Percentiles rank a stretch among this genome's conserved stretches.
phyloP scores from a whole-genome alignment of 2,888 invertebrate genomes.

The Sesia apiformis region DNA sequence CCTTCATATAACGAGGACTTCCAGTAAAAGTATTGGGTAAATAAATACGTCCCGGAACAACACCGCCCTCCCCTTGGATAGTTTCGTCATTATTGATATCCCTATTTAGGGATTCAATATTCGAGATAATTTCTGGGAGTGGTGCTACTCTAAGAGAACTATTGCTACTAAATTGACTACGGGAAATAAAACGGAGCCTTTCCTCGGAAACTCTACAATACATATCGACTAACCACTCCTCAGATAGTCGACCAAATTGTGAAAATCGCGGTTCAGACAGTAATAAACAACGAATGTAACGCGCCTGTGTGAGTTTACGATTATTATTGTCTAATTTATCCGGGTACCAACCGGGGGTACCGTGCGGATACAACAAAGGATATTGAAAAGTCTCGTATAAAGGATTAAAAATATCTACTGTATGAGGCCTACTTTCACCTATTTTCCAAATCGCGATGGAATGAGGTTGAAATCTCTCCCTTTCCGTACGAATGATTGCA shows the following conservation, averaged over 20 bases:
- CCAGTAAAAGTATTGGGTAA: conserved; percentile 6
- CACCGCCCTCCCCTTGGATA: conserved; percentile 1
- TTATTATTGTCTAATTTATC: conserved; percentile 1
- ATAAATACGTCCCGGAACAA: conserved; percentile 3
- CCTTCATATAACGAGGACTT: conserved; percentile 4
- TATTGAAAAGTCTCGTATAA: conserved; percentile 6
- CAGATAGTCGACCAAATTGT: conserved; percentile 3
- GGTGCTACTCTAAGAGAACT: not conserved
- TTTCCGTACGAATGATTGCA: conserved; percentile 6
- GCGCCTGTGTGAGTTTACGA: conserved; percentile 1
- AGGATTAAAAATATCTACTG: conserved; percentile 4
- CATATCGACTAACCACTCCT: conserved; percentile 9
- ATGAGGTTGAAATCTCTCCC: conserved; percentile 2
- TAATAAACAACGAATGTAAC: conserved; percentile 4
- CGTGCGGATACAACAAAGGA: conserved; percentile 1
- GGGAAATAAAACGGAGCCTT: conserved; percentile 1
- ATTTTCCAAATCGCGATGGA: conserved; percentile 9
- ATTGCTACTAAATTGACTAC: not conserved
- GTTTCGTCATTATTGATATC: conserved; percentile 1
- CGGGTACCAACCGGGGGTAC: conserved; percentile 1
- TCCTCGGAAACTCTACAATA: conserved; percentile 5
- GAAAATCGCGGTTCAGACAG: conserved; percentile 4
- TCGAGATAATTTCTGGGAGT: not conserved
- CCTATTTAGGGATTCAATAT: not conserved
- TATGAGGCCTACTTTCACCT: conserved; percentile 4